Conservation (phyloP, 2,113 vertebrate species). For the Gulo gulo region DNA sequence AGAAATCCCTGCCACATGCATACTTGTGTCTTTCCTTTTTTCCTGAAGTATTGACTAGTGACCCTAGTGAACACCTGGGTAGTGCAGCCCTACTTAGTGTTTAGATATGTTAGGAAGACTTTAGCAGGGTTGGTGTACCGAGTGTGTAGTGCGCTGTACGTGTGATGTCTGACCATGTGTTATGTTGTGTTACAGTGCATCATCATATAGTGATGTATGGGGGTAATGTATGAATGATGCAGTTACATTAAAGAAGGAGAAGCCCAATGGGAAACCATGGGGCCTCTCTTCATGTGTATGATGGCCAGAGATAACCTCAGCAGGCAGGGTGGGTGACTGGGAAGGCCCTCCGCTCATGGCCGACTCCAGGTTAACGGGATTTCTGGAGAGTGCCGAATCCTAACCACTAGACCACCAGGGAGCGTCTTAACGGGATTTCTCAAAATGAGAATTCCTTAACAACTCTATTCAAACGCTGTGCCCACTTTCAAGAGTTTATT, state of each 20-base stretch:
- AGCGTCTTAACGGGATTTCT: background rate
- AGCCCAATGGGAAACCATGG: fast-evolving
- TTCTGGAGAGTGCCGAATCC: background rate
- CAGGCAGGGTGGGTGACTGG: too few species aligned
- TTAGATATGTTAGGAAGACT: background rate
- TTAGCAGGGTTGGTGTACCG: background rate
- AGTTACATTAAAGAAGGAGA: background rate
- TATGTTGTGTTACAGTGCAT: fast-evolving
- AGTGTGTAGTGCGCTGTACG: fast-evolving
- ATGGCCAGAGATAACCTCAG: background rate
- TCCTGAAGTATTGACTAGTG: background rate
- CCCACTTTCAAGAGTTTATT: too few species aligned
- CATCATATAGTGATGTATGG: background rate
- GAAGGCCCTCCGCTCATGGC: fast-evolving
- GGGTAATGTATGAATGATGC: fast-evolving
- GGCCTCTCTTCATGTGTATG: fast-evolving
- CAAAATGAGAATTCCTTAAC: background rate
- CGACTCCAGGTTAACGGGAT: background rate
- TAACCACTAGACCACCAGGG: too few species aligned
- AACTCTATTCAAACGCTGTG: background rate
- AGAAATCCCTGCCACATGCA: background rate
- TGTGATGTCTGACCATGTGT: fast-evolving
- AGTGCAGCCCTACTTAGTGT: background rate
- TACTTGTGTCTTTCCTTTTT: background rate
- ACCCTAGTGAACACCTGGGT: background rate